Percentiles rank a stretch among this genome's conserved stretches.
Evolutionary conservation across 2,888 invertebrate species (phyloP).

Genomic region (Netelia inedita): DNA sequence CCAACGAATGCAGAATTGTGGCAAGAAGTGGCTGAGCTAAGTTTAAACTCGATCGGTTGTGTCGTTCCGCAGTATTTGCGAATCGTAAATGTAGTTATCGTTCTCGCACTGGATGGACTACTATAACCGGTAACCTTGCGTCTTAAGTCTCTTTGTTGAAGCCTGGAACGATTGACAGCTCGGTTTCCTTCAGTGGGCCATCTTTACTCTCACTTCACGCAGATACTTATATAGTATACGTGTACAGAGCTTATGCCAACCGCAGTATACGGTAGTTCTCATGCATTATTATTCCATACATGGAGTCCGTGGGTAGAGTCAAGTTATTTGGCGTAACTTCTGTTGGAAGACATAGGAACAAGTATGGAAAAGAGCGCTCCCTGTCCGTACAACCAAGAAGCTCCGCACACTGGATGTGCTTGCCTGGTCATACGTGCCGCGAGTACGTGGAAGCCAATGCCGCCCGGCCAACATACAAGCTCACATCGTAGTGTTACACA

Average conservation of each 20-base stretch:
- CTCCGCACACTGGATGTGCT: slow-evolving; percentile 32
- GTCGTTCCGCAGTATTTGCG: too few species aligned
- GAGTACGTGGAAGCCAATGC: slow-evolving; percentile 32
- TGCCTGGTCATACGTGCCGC: slow-evolving; percentile 37
- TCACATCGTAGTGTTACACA: slow-evolving; percentile 3
- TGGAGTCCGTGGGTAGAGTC: slow-evolving; percentile 38
- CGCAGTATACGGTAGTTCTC: slow-evolving; percentile 32
- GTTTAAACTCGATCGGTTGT: too few species aligned
- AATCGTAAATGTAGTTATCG: too few species aligned
- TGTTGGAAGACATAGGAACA: slow-evolving; percentile 16
- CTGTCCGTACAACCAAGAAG: slow-evolving; percentile 29
- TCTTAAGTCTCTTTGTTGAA: too few species aligned
- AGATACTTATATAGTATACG: background rate
- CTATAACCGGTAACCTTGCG: too few species aligned
- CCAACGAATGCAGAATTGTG: too few species aligned
- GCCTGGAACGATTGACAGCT: too few species aligned
- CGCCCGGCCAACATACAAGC: background rate
- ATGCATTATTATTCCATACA: slow-evolving; percentile 51
- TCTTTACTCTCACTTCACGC: background rate
- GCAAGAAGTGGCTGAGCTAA: too few species aligned
- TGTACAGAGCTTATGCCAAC: background rate
- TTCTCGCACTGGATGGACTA: too few species aligned
- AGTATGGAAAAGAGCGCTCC: background rate
- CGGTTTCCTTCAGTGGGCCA: too few species aligned
- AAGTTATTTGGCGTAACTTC: slow-evolving; percentile 57